Evolutionary conservation across 2,113 vertebrate species (phyloP).

Genomic region (Cinclus mexicanus): DNA sequence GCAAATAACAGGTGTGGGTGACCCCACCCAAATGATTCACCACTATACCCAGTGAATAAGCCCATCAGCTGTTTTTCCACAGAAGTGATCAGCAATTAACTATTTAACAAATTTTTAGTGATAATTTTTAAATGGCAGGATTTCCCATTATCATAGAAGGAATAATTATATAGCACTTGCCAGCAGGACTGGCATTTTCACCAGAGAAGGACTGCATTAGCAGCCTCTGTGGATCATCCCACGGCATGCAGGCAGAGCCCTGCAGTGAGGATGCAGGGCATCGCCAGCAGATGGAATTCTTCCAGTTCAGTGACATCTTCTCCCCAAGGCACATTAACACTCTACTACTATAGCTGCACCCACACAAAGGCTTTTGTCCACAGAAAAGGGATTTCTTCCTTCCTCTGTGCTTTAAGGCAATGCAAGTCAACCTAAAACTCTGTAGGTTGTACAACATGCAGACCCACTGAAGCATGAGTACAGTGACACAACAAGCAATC

Average conservation of each 20-base stretch:
- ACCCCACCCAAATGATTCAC: neutral
- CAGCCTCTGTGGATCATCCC: neutral
- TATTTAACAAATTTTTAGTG: neutral
- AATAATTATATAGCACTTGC: neutral
- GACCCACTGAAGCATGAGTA: neutral
- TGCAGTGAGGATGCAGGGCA: neutral
- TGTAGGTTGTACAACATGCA: neutral
- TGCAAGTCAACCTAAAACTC: neutral
- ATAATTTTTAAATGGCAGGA: neutral
- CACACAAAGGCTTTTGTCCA: neutral
- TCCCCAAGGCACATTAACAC: neutral
- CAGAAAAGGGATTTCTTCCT: neutral
- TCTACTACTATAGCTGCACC: neutral
- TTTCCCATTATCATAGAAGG: neutral
- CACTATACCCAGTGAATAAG: neutral
- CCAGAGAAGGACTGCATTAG: neutral
- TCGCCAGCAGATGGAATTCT: conserved; percentile 23
- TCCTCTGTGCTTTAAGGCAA: neutral
- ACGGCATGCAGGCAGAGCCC: neutral
- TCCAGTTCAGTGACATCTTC: neutral
- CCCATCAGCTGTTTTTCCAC: neutral
- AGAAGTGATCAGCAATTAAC: neutral
- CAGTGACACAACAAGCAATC: neutral
- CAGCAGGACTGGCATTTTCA: neutral
- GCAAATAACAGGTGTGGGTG: neutral